phyloP scores from a whole-genome alignment of 1,140 invertebrate genomes.

The Armadillidium nasatum region DNA sequence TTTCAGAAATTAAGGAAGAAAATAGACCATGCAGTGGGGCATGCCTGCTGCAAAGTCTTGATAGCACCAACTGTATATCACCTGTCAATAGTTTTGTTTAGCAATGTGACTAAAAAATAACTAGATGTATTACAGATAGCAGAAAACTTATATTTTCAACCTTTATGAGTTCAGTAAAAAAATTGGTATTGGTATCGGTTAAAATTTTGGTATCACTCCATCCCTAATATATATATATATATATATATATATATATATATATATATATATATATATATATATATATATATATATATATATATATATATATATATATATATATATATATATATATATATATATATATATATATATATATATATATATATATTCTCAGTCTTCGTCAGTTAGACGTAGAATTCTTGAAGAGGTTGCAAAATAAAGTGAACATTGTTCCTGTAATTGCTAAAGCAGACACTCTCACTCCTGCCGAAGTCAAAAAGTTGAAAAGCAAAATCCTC shows the following conservation, averaged over 20 bases:
- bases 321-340: slow-evolving; percentile 11
- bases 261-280: neutral
- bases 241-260: slow-evolving; percentile 10
- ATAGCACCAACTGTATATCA: no score
- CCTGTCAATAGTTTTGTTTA: no score
- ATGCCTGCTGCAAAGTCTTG: no score
- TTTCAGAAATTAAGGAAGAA: no score
- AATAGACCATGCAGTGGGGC: no score
- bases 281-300: neutral
- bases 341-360: neutral
- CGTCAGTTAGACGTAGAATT: slow-evolving; percentile 97
- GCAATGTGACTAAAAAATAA: no score
- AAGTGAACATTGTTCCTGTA: slow-evolving; percentile 97
- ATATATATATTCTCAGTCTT: slow-evolving; percentile 58
- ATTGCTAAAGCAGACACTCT: slow-evolving; percentile 98
- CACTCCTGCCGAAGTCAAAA: slow-evolving; percentile 88
- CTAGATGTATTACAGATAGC: no score
- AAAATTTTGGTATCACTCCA: no score
- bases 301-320: neutral
- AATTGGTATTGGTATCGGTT: no score
- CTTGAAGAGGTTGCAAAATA: slow-evolving; percentile 95
- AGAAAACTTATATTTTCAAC: no score
- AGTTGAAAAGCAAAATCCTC: slow-evolving; percentile 66
- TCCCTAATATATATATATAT: neutral
- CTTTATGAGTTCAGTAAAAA: no score